phyloP scores from a whole-genome alignment of 2,888 invertebrate species.

The Lordiphosa fenestrarum region DNA sequence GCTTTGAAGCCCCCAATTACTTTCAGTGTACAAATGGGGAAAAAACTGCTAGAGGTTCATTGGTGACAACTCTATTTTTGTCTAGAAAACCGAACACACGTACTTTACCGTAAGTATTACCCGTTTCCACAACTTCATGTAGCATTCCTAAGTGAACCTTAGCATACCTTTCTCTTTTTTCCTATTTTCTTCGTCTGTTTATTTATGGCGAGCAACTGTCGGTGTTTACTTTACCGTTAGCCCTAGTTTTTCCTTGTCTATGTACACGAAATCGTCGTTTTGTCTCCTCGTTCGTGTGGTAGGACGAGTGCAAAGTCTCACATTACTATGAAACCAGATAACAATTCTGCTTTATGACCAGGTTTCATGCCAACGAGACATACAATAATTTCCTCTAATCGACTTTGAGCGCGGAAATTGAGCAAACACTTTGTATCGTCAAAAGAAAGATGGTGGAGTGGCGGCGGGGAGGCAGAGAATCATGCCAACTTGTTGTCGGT shows the following conservation, averaged over 20 bases:
- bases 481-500: neutral
- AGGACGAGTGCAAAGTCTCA: slow-evolving; percentile 30
- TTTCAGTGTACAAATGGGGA: slow-evolving; percentile 21
- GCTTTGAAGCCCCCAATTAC: slow-evolving; percentile 4
- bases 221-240: slow-evolving; percentile 46
- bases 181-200: slow-evolving; percentile 2
- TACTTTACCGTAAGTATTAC: too few species aligned
- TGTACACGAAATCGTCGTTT: slow-evolving; percentile 21
- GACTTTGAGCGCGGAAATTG: slow-evolving; percentile 60
- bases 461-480: too few species aligned
- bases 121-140: too few species aligned
- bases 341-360: slow-evolving; percentile 58
- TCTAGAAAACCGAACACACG: neutral
- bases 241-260: slow-evolving; percentile 25
- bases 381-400: slow-evolving; percentile 70
- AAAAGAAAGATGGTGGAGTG: neutral
- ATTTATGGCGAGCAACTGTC: slow-evolving; percentile 32
- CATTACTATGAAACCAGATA: slow-evolving; percentile 66
- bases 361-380: slow-evolving; percentile 62
- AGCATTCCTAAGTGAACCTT: too few species aligned
- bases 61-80: slow-evolving; percentile 60
- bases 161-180: neutral
- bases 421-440: slow-evolving; percentile 61
- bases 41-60: slow-evolving; percentile 11
- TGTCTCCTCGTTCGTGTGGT: neutral